These are phyloP conservation scores for Hartigia nigra DNA, from an alignment of 2,888 invertebrate species.

Conservation along the genomic window DNA sequence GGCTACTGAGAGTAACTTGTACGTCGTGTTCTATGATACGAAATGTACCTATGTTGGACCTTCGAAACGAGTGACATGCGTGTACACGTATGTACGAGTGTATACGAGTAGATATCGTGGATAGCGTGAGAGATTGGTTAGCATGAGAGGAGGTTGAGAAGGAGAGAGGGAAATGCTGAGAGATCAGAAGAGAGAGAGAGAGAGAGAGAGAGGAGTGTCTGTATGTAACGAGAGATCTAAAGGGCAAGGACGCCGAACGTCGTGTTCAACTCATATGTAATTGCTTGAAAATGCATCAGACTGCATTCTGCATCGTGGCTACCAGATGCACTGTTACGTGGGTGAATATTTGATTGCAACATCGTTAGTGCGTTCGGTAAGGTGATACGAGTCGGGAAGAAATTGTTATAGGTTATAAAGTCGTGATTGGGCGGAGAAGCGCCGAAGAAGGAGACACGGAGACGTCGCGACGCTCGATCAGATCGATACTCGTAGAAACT, in stretches of 20 bases:
- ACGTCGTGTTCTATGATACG: background rate
- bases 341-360: background rate
- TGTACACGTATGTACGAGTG: background rate
- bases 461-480: background rate
- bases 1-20: background rate
- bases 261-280: background rate
- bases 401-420: background rate
- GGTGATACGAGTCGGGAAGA: background rate
- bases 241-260: constrained; percentile 40
- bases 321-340: background rate
- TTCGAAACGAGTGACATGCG: background rate
- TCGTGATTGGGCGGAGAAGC: background rate
- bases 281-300: background rate
- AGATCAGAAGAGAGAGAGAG: background rate
- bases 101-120: background rate
- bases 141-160: background rate
- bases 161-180: background rate
- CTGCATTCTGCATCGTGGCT: background rate
- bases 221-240: constrained; percentile 36
- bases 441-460: background rate
- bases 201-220: constrained; percentile 19
- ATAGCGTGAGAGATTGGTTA: background rate
- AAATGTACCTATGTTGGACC: background rate
- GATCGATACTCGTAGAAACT: background rate
- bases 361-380: background rate